Evolutionary conservation across 2,888 invertebrate genomes (phyloP).

Genomic region (Lysandra bellargus): DNA sequence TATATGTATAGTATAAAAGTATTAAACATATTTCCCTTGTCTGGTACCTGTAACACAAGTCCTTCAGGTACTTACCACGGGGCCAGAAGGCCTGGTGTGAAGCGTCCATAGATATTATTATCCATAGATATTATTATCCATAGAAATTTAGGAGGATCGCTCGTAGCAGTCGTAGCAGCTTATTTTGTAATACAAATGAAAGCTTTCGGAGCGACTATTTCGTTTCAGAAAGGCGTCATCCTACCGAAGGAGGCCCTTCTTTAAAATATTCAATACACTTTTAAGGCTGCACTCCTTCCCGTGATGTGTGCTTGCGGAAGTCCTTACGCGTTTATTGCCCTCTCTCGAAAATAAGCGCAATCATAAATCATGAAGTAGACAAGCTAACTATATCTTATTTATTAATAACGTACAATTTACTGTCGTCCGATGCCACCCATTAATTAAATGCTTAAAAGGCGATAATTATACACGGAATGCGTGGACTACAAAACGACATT

Average conservation of each 20-base stretch:
- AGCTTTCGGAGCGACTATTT: not conserved
- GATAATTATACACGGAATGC: not conserved
- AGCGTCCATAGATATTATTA: too few species aligned
- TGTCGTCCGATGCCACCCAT: not conserved
- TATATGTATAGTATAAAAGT: too few species aligned
- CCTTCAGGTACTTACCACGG: too few species aligned
- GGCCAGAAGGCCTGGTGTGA: too few species aligned
- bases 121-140: too few species aligned
- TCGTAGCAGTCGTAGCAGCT: not conserved
- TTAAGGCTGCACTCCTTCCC: conserved; percentile 1
- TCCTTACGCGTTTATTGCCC: conserved; percentile 8
- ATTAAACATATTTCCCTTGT: too few species aligned
- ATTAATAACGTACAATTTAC: conserved; percentile 15
- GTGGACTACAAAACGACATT: not conserved
- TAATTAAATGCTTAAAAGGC: not conserved
- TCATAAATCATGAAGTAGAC: not conserved
- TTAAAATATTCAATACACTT: conserved; percentile 18
- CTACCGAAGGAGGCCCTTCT: not conserved
- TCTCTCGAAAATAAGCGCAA: conserved; percentile 13
- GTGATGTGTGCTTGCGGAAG: conserved; percentile 15
- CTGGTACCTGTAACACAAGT: too few species aligned
- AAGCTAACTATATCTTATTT: not conserved
- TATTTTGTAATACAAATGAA: conserved; percentile 1
- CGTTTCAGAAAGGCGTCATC: not conserved
- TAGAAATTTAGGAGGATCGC: not conserved